These are phyloP conservation scores for Anguilla marmorata DNA, from an alignment of 2,797 vertebrate genomes.

Conservation along the genomic window DNA sequence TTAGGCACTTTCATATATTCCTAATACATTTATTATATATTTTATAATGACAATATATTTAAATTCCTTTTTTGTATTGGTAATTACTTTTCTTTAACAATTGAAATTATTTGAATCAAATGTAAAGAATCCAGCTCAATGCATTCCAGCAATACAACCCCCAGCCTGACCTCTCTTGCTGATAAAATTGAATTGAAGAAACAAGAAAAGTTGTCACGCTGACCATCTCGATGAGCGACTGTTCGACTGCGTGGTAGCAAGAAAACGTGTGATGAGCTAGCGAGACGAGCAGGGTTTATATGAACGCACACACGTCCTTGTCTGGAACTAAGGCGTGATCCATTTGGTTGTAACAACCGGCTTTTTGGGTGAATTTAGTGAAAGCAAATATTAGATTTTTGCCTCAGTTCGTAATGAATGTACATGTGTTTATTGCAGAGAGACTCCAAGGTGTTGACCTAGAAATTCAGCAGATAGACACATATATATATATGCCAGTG, in stretches of 20 bases:
- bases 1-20: neutral
- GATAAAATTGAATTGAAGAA: neutral
- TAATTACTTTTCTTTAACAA: neutral
- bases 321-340: neutral
- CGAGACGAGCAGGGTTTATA: neutral
- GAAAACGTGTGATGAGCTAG: neutral
- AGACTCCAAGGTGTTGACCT: neutral
- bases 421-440: neutral
- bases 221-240: neutral
- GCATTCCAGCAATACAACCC: neutral
- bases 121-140: neutral
- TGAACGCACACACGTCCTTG: neutral
- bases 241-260: neutral
- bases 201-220: neutral
- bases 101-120: neutral
- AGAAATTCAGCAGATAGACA: neutral
- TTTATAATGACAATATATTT: neutral
- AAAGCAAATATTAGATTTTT: constrained; percentile 6
- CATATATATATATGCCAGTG: neutral
- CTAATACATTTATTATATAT: neutral
- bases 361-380: neutral
- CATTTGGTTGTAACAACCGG: neutral
- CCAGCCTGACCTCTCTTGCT: neutral
- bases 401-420: neutral
- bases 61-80: neutral